Evolutionary conservation across 2,888 invertebrate genomes (phyloP).

Genomic region (Apoda limacodes): DNA sequence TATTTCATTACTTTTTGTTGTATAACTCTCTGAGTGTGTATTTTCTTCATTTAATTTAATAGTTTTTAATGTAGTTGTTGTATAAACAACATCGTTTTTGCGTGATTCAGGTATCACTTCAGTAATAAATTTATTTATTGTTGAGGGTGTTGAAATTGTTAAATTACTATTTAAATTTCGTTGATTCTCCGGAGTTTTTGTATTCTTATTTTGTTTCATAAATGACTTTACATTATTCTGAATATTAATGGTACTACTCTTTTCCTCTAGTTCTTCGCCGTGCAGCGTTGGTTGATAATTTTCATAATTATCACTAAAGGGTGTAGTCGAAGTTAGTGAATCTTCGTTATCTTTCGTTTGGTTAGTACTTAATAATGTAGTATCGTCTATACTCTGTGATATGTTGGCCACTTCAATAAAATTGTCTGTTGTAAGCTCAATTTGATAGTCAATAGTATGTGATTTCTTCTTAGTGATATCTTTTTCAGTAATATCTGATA

Average conservation of each 20-base stretch:
- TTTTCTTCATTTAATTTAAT: no score
- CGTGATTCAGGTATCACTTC: no score
- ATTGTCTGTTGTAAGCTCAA: constrained; percentile 1
- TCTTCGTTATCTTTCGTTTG: constrained; percentile 16
- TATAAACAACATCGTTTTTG: no score
- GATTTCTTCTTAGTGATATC: constrained; percentile 13
- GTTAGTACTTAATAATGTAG: constrained; percentile 19
- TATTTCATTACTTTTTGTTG: no score
- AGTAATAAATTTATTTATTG: no score
- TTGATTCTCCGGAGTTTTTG: constrained; percentile 57
- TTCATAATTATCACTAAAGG: constrained; percentile 11
- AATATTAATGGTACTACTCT: constrained; percentile 45
- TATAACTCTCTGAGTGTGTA: no score
- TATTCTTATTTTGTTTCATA: constrained; percentile 46
- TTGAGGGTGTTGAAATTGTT: no score
- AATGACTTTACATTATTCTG: constrained; percentile 45
- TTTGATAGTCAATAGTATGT: no score
- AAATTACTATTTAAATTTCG: constrained; percentile 48
- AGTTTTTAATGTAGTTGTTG: no score
- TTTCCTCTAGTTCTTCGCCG: constrained; percentile 39
- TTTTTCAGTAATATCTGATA: constrained; percentile 24
- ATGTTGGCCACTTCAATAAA: constrained; percentile 2
- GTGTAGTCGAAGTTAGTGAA: no score
- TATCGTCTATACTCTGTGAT: constrained; percentile 13
- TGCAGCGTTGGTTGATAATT: constrained; percentile 28